Evolutionary conservation across 2,888 invertebrate species (phyloP).

Genomic region (Ennomos fuscantarius): DNA sequence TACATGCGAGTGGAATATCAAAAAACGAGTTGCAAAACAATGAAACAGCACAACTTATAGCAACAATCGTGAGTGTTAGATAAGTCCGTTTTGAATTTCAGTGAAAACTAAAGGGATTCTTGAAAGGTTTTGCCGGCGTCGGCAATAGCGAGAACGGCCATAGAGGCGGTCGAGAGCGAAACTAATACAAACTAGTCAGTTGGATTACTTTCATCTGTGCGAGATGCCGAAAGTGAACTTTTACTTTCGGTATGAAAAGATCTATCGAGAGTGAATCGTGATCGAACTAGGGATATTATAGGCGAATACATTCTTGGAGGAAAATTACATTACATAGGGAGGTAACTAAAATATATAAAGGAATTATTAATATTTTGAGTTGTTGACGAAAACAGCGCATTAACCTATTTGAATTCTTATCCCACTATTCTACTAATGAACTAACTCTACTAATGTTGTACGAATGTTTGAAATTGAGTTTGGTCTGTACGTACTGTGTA

Average conservation of each 20-base stretch:
- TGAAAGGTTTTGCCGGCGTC: constrained; percentile 33
- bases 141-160: constrained; percentile 40
- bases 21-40: constrained; percentile 22
- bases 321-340: constrained; percentile 2
- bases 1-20: constrained; percentile 29
- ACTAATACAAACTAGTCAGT: constrained; percentile 71
- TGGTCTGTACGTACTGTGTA: too few relatives aligned
- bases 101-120: constrained; percentile 18
- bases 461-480: too few relatives aligned
- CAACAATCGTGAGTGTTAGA: constrained; percentile 11
- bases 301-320: constrained; percentile 14
- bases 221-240: constrained; percentile 79
- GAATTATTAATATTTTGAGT: too few relatives aligned
- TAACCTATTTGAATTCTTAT: too few relatives aligned
- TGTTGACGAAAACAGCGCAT: too few relatives aligned
- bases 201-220: constrained; percentile 77
- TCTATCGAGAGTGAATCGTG: constrained; percentile 31
- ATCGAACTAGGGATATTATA: constrained; percentile 18
- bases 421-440: too few relatives aligned
- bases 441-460: too few relatives aligned
- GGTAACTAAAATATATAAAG: too few relatives aligned
- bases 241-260: constrained; percentile 75
- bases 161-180: constrained; percentile 71
- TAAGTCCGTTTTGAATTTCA: constrained; percentile 6
- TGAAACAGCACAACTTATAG: constrained; percentile 18